A percentile compares a stretch with the other conserved stretches of the same genome.
phyloP scores from a whole-genome alignment of 2,797 vertebrate genomes.

The Girardinus metallicus region DNA sequence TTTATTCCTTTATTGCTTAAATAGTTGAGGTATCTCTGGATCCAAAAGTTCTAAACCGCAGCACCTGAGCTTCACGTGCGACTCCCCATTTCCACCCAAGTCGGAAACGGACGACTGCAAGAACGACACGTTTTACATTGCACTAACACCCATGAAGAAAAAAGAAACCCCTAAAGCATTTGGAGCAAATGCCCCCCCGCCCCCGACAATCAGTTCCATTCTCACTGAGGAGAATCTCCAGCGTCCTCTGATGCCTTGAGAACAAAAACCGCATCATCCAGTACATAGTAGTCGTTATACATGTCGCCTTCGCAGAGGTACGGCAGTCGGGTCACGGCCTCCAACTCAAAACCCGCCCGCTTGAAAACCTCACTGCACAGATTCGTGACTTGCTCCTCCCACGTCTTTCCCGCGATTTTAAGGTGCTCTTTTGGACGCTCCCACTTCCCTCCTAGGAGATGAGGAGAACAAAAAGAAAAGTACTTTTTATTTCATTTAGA shows the following conservation, averaged over 20 bases:
- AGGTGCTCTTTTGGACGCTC: slow-evolving; percentile 90
- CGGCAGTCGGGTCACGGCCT: slow-evolving; percentile 93
- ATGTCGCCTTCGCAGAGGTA: slow-evolving; percentile 98
- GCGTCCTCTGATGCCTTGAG: slow-evolving; percentile 81
- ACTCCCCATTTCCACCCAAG: slow-evolving; percentile 19
- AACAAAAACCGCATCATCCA: slow-evolving; percentile 96
- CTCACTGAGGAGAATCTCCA: slow-evolving; percentile 34
- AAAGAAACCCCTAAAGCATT: background rate
- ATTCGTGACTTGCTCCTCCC: slow-evolving; percentile 96
- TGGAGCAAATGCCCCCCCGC: background rate
- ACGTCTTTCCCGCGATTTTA: slow-evolving; percentile 88
- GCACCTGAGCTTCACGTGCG: slow-evolving; percentile 59
- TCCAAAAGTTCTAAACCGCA: slow-evolving; percentile 31
- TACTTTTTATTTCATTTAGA: background rate
- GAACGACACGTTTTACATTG: slow-evolving; percentile 20
- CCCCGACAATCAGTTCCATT: background rate
- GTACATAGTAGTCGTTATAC: slow-evolving; percentile 95
- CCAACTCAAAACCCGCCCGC: slow-evolving; percentile 89
- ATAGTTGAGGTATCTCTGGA: slow-evolving; percentile 47
- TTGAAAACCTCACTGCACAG: slow-evolving; percentile 87
- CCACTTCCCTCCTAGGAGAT: slow-evolving; percentile 91
- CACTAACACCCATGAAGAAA: slow-evolving; percentile 3
- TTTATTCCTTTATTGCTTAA: slow-evolving; percentile 27
- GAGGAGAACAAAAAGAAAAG: background rate
- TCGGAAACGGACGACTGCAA: slow-evolving; percentile 20